phyloP scores from a whole-genome alignment of 1,140 invertebrate species.

The Meloidogyne floridensis region DNA sequence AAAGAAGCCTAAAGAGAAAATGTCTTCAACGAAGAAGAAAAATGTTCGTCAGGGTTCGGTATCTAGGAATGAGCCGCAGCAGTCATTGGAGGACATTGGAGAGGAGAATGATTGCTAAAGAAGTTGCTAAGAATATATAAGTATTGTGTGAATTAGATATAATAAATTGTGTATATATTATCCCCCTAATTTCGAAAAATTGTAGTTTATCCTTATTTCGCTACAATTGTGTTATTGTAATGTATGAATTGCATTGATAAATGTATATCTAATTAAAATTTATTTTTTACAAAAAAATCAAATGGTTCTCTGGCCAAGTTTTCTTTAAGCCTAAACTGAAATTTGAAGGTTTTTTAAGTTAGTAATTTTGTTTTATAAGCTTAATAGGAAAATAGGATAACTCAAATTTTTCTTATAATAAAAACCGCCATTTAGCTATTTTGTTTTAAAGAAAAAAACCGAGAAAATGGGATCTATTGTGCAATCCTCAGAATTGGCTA shows the following conservation, averaged over 20 bases:
- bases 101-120: background rate
- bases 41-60: background rate
- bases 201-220: background rate
- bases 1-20: background rate
- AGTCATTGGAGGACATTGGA: background rate
- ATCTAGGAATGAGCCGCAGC: background rate
- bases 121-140: background rate
- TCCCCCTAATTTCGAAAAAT: background rate
- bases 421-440: background rate
- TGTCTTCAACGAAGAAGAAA: background rate
- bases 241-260: background rate
- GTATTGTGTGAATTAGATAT: background rate
- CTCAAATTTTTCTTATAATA: background rate
- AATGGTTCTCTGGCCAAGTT: too few species aligned
- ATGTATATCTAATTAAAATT: too few species aligned
- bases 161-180: background rate
- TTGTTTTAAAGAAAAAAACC: background rate
- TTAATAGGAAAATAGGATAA: too few species aligned
- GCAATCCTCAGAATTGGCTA: background rate
- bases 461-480: background rate
- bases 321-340: too few species aligned
- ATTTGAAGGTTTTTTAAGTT: too few species aligned
- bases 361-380: too few species aligned
- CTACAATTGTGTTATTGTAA: background rate
- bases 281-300: too few species aligned